These are phyloP conservation scores for Marasmarcha lunaedactyla DNA, from an alignment of 2,888 invertebrate genomes.

Conservation along the genomic window DNA sequence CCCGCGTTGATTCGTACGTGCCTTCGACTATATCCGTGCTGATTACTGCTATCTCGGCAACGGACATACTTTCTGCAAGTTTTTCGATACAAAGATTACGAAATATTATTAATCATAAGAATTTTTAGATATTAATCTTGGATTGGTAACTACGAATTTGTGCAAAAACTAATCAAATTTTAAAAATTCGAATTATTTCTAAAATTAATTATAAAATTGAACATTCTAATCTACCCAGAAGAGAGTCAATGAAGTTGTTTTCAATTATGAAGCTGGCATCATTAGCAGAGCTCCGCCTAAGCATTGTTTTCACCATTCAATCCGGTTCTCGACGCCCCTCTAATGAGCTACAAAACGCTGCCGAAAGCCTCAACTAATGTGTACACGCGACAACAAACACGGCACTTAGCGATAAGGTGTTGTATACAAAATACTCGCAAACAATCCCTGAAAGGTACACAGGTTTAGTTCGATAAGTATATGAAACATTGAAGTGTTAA, in stretches of 20 bases:
- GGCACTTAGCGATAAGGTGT: neutral
- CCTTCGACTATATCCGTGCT: slow-evolving; percentile 48
- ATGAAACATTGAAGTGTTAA: too few relatives aligned
- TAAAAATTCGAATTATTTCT: too few relatives aligned
- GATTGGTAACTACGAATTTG: too few relatives aligned
- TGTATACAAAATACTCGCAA: neutral
- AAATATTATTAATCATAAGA: too few relatives aligned
- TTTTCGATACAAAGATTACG: neutral
- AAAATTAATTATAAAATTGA: too few relatives aligned
- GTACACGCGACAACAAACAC: neutral
- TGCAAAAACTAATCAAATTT: too few relatives aligned
- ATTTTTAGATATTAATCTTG: too few relatives aligned
- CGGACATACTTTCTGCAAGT: neutral
- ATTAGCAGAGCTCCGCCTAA: neutral
- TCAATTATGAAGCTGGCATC: neutral
- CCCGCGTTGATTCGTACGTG: slow-evolving; percentile 58
- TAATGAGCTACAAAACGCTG: slow-evolving; percentile 20
- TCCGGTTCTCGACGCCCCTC: slow-evolving; percentile 3
- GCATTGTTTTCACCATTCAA: slow-evolving; percentile 1
- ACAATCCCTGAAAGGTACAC: too few relatives aligned
- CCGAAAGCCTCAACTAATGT: slow-evolving; percentile 11
- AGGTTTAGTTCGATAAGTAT: too few relatives aligned
- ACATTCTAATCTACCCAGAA: too few relatives aligned
- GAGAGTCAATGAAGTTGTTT: neutral
- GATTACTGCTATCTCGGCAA: slow-evolving; percentile 34